Evolutionary conservation across 2,797 vertebrate genomes (phyloP).

Genomic region (Pachyuromys duprasi): DNA sequence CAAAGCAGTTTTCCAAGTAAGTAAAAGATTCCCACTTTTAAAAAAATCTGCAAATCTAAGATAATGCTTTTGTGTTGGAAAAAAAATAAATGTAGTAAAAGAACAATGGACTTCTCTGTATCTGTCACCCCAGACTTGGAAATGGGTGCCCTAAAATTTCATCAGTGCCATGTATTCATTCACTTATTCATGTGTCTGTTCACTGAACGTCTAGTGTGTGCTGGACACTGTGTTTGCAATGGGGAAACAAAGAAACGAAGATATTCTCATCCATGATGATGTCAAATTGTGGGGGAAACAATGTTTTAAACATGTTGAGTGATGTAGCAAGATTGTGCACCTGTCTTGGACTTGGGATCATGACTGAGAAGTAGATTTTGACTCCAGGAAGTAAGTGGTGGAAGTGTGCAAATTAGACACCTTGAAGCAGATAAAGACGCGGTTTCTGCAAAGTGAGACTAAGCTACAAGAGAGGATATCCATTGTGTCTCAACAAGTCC

Average conservation of each 20-base stretch:
- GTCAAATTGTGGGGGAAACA: slow-evolving; percentile 37
- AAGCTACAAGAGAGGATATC: slow-evolving; percentile 6
- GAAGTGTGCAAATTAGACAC: neutral
- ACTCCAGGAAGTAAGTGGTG: slow-evolving; percentile 21
- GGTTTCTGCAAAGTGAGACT: slow-evolving; percentile 47
- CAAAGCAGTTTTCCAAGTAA: slow-evolving; percentile 51
- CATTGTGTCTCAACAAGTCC: neutral
- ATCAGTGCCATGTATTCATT: neutral
- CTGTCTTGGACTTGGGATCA: neutral
- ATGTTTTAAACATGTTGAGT: slow-evolving; percentile 36
- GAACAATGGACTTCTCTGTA: neutral
- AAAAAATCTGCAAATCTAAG: slow-evolving; percentile 8
- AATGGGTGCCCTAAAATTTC: neutral
- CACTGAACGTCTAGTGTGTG: neutral
- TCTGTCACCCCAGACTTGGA: neutral
- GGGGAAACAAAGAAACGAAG: slow-evolving; percentile 27
- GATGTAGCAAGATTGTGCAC: neutral
- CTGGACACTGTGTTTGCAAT: neutral
- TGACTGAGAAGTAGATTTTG: neutral
- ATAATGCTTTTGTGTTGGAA: neutral
- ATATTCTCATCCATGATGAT: neutral
- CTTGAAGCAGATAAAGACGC: neutral
- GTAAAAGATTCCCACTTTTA: slow-evolving; percentile 59
- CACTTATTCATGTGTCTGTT: neutral
- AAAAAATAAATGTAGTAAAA: slow-evolving; percentile 30